Base-by-base conservation (phyloP, 2,797 vertebrate genomes). In the Caiman crocodilus region DNA sequence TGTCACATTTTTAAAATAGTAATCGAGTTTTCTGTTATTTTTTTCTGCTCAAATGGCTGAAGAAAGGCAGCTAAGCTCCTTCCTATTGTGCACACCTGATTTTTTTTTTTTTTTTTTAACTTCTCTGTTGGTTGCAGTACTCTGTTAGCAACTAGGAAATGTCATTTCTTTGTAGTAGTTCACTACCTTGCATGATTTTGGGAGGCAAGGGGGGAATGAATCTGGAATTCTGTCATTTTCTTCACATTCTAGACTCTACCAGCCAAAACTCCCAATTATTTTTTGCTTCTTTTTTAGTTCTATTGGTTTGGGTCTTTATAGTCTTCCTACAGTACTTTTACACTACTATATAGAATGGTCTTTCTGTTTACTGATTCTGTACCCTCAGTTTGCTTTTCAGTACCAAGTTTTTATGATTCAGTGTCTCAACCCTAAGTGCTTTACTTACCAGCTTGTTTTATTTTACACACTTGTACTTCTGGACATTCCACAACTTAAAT, bases 1-100 rank as follows among this genome's bases (percentile, higher is more conserved):
- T 89, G 93, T 89, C 93, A 85, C 91, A 87, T 76, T 92, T 94
- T 93, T 88, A 92, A 94, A 84, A 79, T 64, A 85, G 90, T 88
- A 93, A 84, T 85, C 90, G 85, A 89, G 59, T 59, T 76, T 95
- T 93, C 84, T 84, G 60, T 94, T 94, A 85, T 94, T 73, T n/a
- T 75, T 87, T 58, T 80, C 85, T 95, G 87, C 69, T 80, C 85
- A 87, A 96, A 94, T 76, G 28, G 79, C 64, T 63, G 65, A 64
- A 83, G 91, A 96, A 32, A 35, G 15, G 58, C 64, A 25, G 13
- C 79, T 50, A 79, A 20, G 55, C 56, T 76, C 87, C 92, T 87
- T 32, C 57, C 63, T 69, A 7, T 73, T 82, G 25, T 2, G 23
- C 14, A 92, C 21, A 13, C 0, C 0, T 30, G 10, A 59, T 17